Percentiles rank a stretch among this genome's conserved stretches.
phyloP scores from a whole-genome alignment of 2,888 invertebrate species.

The Lomographa bimaculata region DNA sequence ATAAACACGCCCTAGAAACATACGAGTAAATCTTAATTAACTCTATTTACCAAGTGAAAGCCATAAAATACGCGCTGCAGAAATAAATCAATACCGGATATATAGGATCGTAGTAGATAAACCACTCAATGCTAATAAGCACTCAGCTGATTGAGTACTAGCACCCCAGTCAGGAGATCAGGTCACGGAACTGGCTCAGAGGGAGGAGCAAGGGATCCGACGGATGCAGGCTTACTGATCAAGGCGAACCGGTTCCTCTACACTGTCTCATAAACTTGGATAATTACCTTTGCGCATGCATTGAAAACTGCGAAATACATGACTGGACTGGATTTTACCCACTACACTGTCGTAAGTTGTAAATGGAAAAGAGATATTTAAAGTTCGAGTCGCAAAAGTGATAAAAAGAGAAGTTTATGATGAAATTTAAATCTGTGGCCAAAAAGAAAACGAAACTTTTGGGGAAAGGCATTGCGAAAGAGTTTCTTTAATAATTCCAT shows the following conservation, averaged over 20 bases:
- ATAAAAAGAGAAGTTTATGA: conserved; percentile 4
- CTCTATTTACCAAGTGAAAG: conserved; percentile 16
- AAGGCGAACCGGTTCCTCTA: conserved; percentile 37
- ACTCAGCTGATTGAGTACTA: conserved; percentile 15
- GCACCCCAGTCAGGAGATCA: conserved; percentile 7
- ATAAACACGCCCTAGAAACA: conserved; percentile 7
- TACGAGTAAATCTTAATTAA: conserved; percentile 23
- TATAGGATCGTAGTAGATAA: conserved; percentile 16
- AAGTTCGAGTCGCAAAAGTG: conserved; percentile 10
- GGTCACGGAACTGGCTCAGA: conserved; percentile 16
- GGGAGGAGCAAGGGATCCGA: conserved; percentile 14
- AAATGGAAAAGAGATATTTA: conserved; percentile 4
- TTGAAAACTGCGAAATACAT: conserved; percentile 45
- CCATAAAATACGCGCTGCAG: conserved; percentile 10
- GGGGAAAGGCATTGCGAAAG: too few relatives aligned
- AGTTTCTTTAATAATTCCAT: too few relatives aligned
- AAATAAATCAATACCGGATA: conserved; percentile 17
- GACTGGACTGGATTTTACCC: conserved; percentile 32
- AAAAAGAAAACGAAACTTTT: conserved; percentile 4
- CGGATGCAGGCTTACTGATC: conserved; percentile 43
- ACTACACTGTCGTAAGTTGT: conserved; percentile 6
- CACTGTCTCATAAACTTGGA: conserved; percentile 39
- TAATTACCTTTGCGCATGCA: conserved; percentile 42
- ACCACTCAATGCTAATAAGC: conserved; percentile 19
- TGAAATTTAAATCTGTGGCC: background rate